Evolutionary conservation across 2,113 vertebrate genomes (phyloP).

Genomic region (Lanius ludovicianus): DNA sequence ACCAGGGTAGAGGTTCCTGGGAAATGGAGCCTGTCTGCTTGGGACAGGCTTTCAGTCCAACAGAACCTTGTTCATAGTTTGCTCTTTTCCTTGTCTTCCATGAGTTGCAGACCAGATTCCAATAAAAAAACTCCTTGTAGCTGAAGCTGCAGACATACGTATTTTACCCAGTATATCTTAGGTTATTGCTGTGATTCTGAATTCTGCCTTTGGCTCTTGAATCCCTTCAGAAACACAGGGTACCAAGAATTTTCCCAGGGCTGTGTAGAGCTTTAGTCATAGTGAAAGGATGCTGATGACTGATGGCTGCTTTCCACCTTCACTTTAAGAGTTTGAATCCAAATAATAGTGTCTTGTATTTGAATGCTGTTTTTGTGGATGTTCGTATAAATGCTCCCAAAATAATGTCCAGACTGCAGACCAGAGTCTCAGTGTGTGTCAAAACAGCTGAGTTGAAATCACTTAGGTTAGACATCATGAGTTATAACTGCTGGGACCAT

Average conservation of each 20-base stretch:
- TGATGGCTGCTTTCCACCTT: background rate
- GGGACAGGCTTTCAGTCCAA: background rate
- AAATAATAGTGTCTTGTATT: background rate
- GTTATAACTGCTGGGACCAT: background rate
- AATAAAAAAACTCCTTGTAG: background rate
- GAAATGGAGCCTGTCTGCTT: background rate
- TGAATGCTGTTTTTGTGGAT: background rate
- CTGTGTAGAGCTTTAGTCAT: background rate
- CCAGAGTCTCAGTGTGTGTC: background rate
- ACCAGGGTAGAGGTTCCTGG: background rate
- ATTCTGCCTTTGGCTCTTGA: background rate
- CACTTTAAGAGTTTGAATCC: background rate
- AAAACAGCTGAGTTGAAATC: background rate
- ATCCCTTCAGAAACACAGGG: background rate
- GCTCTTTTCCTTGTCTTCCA: background rate
- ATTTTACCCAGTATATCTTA: background rate
- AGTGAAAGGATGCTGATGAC: background rate
- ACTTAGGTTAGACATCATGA: background rate
- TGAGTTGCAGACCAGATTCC: background rate
- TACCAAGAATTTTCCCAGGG: background rate
- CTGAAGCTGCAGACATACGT: background rate
- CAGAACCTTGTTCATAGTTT: background rate
- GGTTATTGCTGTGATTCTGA: background rate
- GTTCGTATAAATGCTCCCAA: background rate
- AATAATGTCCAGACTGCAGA: background rate